Evolutionary conservation across 2,888 invertebrate genomes (phyloP), one percentile per base, ranked within the genome.

Genomic region (Ochlodes sylvanus): DNA sequence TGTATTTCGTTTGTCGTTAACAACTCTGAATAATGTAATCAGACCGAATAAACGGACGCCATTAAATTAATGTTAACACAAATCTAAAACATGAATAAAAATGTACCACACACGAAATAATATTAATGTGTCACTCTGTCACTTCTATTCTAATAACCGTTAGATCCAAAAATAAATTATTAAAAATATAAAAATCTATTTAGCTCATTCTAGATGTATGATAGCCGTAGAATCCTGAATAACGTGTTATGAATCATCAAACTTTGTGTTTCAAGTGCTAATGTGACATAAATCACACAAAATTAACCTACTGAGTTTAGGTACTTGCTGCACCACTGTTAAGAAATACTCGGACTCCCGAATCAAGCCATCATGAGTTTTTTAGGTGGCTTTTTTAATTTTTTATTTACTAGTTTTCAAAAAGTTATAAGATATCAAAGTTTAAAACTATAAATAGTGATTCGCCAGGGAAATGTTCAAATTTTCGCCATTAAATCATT

Each of bases 201-300:
- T 67, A 61, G 55, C 38, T 17, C 14, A 17, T 44, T 44, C 55
- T 47, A 56, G n/a, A 21, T 67, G 19, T 50, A 67, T 15, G 50
- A 56, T 55, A 55, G 55, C 38, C 32, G 54, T 67, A 81, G 77
- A 78, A 70, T 68, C 69, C 75, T 61, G 72, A 72, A 73, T 76
- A 78, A 79, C 77, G 75, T 72, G 76, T 72, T 70, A 77, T 76
- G 72, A 77, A 70, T 76, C 72, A 76, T 77, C 73, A 68, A 72
- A 73, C 70, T 72, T 72, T 75, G 77, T 79, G 78, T 84, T 84
- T 79, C 79, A 77, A 72, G 63, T 55, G 67, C 69, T 69, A 70
- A 63, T 72, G 63, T 64, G 17, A 73, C 70, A 88, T 89, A 88
- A 87, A 88, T 89, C 85, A 87, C 79, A 81, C 70, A 73, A 82